Evolutionary conservation across 2,113 vertebrate species (phyloP).

Genomic region (Nothoprocta perdicaria): DNA sequence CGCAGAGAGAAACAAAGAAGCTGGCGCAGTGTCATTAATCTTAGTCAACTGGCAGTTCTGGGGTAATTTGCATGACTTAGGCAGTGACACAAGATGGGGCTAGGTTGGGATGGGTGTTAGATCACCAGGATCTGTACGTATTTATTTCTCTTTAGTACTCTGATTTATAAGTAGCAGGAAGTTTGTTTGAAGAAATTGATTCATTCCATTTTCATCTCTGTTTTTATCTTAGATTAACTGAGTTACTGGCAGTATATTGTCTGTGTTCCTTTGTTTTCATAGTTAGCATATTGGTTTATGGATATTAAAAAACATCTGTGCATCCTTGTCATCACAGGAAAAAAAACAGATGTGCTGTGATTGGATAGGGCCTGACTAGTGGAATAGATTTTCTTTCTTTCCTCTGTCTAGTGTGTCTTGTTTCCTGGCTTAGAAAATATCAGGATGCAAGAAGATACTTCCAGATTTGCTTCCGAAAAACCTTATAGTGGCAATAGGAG

Average conservation of each 20-base stretch:
- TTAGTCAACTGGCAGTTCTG: conserved; percentile 97
- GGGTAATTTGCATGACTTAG: conserved; percentile 99
- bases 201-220: conserved; percentile 66
- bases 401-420: conserved; percentile 39
- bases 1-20: conserved; percentile 96
- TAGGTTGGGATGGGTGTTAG: conserved; percentile 86
- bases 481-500: not conserved
- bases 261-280: conserved; percentile 76
- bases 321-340: conserved; percentile 66
- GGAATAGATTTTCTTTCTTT: conserved; percentile 64
- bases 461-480: conserved; percentile 50
- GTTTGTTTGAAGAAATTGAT: conserved; percentile 73
- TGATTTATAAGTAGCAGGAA: conserved; percentile 81
- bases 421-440: conserved; percentile 44
- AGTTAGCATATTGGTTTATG: conserved; percentile 76
- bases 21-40: conserved; percentile 98
- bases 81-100: conserved; percentile 92
- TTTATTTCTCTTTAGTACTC: conserved; percentile 79
- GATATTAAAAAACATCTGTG: conserved; percentile 76
- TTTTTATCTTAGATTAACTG: conserved; percentile 68
- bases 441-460: conserved; percentile 21
- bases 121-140: conserved; percentile 81
- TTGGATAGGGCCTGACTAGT: conserved; percentile 40
- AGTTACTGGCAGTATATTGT: conserved; percentile 66
- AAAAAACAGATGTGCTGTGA: conserved; percentile 68